Evolutionary conservation across 2,888 invertebrate species (phyloP).

Genomic region (Melieria picta): DNA sequence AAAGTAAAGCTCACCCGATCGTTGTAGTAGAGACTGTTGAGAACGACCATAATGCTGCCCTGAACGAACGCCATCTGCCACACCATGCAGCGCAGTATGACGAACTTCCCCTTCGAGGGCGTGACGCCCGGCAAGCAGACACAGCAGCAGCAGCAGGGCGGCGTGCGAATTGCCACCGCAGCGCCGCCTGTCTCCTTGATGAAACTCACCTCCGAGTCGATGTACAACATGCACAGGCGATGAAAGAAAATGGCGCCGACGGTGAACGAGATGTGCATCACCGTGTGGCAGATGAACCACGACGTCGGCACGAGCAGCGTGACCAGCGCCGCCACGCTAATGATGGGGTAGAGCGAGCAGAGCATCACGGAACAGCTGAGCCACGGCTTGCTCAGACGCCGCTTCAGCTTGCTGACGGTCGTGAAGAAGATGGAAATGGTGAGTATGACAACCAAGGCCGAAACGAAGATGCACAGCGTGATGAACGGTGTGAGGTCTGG

Average conservation of each 20-base stretch:
- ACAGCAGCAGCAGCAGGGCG: constrained; percentile 62
- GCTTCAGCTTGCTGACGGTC: constrained; percentile 51
- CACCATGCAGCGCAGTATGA: constrained; percentile 57
- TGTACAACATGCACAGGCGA: constrained; percentile 62
- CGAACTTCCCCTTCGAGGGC: constrained; percentile 55
- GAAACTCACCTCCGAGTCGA: constrained; percentile 61
- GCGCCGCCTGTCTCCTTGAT: constrained; percentile 64
- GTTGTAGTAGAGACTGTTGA: constrained; percentile 58
- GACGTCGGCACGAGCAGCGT: constrained; percentile 61
- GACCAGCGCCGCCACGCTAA: constrained; percentile 57
- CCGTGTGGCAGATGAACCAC: constrained; percentile 61
- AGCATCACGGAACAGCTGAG: constrained; percentile 51
- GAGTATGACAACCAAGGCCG: constrained; percentile 54
- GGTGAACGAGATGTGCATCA: constrained; percentile 63
- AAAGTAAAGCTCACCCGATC: constrained; percentile 45
- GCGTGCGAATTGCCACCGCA: constrained; percentile 57
- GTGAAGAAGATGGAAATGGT: constrained; percentile 59
- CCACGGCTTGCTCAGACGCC: constrained; percentile 49
- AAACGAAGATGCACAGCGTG: constrained; percentile 56
- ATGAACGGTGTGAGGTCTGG: constrained; percentile 61
- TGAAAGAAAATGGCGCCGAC: constrained; percentile 58
- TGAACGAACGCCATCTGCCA: constrained; percentile 64
- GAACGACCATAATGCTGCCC: constrained; percentile 58
- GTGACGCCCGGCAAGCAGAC: constrained; percentile 55
- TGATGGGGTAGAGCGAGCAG: constrained; percentile 60